Evolutionary conservation across 2,113 vertebrate species (phyloP).

Genomic region (Vulpes lagopus): DNA sequence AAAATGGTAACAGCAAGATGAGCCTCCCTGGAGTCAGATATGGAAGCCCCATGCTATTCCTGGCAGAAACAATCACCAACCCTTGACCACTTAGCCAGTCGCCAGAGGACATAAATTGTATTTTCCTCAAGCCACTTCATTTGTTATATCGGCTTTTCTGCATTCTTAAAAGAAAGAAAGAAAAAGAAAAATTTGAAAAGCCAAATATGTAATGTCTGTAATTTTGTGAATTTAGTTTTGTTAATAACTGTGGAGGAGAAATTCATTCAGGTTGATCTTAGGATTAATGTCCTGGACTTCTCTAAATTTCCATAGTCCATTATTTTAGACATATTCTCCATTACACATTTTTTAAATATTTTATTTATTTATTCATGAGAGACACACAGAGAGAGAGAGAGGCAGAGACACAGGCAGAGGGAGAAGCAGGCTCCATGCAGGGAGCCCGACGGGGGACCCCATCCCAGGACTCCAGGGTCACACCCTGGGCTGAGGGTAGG

Average conservation of each 20-base stretch:
- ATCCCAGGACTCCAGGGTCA: no score
- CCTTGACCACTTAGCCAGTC: not conserved
- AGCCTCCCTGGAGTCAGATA: not conserved
- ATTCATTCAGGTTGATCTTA: not conserved
- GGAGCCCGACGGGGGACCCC: no score
- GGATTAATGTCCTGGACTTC: not conserved
- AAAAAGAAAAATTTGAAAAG: not conserved
- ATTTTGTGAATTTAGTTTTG: slow-evolving; percentile 24
- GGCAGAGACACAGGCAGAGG: no score
- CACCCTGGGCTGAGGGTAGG: no score
- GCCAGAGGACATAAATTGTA: not conserved
- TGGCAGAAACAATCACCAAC: not conserved
- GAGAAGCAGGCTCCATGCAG: no score
- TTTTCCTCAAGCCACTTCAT: not conserved
- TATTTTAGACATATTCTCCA: not conserved
- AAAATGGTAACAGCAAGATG: not conserved
- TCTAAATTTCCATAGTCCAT: not conserved
- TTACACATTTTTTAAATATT: not conserved
- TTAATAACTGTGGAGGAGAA: not conserved
- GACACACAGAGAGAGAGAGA: no score
- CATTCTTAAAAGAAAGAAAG: not conserved
- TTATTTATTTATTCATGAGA: no score
- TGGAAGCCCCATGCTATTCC: not conserved
- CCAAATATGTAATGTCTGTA: not conserved
- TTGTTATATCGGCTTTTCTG: not conserved